These are phyloP conservation scores for Thryonomys swinderianus DNA, from an alignment of 2,113 vertebrate species.

Conservation along the genomic window DNA sequence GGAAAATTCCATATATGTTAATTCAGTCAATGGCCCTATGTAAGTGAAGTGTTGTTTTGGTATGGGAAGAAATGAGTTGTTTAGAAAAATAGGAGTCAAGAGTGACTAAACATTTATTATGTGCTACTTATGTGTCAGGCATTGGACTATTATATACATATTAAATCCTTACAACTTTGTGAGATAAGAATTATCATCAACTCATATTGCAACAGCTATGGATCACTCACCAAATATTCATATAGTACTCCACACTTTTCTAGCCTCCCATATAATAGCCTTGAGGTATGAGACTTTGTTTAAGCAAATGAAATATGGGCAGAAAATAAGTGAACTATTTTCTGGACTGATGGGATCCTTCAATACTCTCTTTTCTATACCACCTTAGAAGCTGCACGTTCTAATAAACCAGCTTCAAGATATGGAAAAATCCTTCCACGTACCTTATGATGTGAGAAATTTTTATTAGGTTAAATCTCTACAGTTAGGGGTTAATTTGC, in stretches of 20 bases:
- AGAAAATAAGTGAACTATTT: slow-evolving; percentile 33
- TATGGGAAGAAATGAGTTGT: neutral
- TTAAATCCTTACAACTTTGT: slow-evolving; percentile 18
- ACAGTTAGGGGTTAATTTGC: slow-evolving; percentile 27
- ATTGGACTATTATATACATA: neutral
- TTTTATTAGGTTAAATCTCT: neutral
- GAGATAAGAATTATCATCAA: neutral
- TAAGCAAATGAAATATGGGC: neutral
- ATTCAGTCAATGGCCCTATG: neutral
- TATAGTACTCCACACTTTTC: neutral
- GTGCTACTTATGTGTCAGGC: neutral
- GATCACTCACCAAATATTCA: slow-evolving; percentile 10
- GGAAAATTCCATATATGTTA: neutral
- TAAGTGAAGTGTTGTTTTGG: neutral
- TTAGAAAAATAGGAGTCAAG: neutral
- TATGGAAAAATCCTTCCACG: neutral
- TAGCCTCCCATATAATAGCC: neutral
- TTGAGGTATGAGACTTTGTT: neutral
- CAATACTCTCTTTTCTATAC: neutral
- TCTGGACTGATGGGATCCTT: neutral
- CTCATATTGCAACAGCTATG: neutral
- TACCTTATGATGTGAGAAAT: neutral
- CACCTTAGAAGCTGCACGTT: neutral
- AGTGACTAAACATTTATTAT: neutral
- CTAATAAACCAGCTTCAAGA: neutral